Percentiles rank a stretch among this genome's conserved stretches.
phyloP scores from a whole-genome alignment of 2,888 invertebrate genomes.

The Plusia festucae region DNA sequence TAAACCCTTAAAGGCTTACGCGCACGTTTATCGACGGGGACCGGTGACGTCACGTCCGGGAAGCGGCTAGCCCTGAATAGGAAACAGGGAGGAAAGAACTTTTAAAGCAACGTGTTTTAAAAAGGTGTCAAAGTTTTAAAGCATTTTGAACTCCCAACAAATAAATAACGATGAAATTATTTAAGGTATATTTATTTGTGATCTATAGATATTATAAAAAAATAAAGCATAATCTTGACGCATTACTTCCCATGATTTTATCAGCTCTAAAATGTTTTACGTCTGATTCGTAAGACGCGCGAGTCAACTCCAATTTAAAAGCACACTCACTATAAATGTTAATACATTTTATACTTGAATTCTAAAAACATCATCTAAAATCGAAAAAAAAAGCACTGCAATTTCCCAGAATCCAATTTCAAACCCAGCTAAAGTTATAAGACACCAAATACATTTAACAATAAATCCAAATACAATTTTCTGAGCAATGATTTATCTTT shows the following conservation, averaged over 20 bases:
- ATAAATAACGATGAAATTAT: constrained; percentile 14
- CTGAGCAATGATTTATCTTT: constrained; percentile 58
- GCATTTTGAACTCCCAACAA: constrained; percentile 23
- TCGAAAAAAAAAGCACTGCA: not conserved
- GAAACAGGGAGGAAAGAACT: constrained; percentile 54
- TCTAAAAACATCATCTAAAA: not conserved
- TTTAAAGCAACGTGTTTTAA: constrained; percentile 42
- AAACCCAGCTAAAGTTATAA: constrained; percentile 15
- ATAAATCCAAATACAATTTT: constrained; percentile 55
- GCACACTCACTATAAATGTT: not conserved
- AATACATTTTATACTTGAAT: not conserved
- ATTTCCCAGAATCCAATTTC: constrained; percentile 2
- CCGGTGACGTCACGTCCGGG: constrained; percentile 68
- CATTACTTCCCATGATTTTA: no score
- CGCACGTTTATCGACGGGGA: constrained; percentile 58
- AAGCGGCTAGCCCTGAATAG: constrained; percentile 58
- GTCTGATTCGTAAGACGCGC: not conserved
- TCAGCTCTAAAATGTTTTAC: not conserved
- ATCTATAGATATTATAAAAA: not conserved
- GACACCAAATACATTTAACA: constrained; percentile 40
- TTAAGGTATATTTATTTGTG: not conserved
- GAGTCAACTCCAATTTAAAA: not conserved
- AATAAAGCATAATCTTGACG: no score
- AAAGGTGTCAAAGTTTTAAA: constrained; percentile 46
- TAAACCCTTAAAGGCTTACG: constrained; percentile 43